A percentile compares a stretch with the other conserved stretches of the same genome.
These are phyloP conservation scores for Hippopotamus amphibius DNA, from an alignment of 2,113 vertebrate genomes.

Conservation along the genomic window DNA sequence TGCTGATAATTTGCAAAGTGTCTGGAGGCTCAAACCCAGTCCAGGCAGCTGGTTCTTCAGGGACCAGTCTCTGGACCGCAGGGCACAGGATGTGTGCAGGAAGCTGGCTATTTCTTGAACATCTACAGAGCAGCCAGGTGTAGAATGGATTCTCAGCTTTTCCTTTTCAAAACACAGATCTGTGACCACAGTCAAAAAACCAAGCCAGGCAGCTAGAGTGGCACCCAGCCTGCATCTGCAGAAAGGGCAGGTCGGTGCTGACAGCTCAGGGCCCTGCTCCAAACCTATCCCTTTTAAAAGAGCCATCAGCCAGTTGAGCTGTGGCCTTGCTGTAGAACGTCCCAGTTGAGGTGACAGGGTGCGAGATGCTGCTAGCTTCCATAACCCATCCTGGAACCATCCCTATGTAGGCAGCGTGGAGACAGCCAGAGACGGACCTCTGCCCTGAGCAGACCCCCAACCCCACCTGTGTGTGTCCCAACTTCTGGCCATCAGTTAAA, in stretches of 20 bases:
- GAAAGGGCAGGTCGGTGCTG: background rate
- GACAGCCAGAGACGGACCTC: background rate
- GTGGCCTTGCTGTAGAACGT: accelerated
- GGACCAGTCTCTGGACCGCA: background rate
- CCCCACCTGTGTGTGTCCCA: background rate
- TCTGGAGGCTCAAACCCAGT: background rate
- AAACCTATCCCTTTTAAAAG: background rate
- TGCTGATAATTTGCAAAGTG: background rate
- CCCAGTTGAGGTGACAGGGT: accelerated
- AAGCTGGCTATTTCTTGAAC: background rate
- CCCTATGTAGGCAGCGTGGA: accelerated
- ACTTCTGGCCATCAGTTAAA: background rate
- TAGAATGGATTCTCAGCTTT: background rate
- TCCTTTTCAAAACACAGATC: background rate
- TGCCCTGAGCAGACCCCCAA: background rate
- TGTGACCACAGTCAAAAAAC: background rate
- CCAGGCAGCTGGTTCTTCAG: background rate
- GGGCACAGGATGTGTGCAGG: accelerated
- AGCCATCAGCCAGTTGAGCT: background rate
- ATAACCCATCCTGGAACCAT: background rate
- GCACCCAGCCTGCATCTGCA: background rate
- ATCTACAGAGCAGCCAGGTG: background rate
- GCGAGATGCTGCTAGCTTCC: background rate
- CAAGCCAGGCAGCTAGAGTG: background rate
- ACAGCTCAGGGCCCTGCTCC: background rate